Percentiles rank a stretch among this genome's conserved stretches.
Evolutionary conservation across 2,113 vertebrate species (phyloP).

Genomic region (Ranitomeya variabilis): DNA sequence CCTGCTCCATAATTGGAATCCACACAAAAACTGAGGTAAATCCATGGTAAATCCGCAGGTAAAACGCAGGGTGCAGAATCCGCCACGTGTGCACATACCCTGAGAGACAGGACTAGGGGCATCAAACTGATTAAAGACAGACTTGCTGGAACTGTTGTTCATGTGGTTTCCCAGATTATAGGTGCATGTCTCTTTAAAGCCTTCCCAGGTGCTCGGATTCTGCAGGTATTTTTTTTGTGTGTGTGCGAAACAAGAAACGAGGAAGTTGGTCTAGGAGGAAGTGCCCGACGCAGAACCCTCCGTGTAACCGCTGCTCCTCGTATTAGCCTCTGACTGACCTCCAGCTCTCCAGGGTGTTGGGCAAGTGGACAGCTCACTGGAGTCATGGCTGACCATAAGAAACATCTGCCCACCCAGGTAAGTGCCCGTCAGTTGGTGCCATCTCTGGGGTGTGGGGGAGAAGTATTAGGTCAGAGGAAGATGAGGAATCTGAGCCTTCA

Average conservation of each 20-base stretch:
- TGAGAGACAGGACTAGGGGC: too few relatives aligned
- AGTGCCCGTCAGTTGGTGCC: neutral
- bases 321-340: neutral
- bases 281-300: neutral
- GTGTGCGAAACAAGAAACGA: neutral
- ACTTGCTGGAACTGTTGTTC: neutral
- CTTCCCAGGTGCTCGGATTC: neutral
- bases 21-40: too few relatives aligned
- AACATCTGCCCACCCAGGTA: neutral
- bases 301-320: neutral
- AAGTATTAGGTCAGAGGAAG: neutral
- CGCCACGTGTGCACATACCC: too few relatives aligned
- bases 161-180: neutral
- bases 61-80: too few relatives aligned
- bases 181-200: neutral
- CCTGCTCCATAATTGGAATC: too few relatives aligned
- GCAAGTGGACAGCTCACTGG: neutral
- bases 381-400: neutral
- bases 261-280: slow-evolving; percentile 5
- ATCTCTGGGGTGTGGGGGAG: too few relatives aligned
- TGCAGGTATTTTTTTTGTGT: neutral
- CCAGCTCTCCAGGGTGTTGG: neutral
- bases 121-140: too few relatives aligned
- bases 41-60: too few relatives aligned
- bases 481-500: neutral